These are phyloP conservation scores for Coluber constrictor DNA, from an alignment of 2,797 vertebrate species.

Conservation along the genomic window DNA sequence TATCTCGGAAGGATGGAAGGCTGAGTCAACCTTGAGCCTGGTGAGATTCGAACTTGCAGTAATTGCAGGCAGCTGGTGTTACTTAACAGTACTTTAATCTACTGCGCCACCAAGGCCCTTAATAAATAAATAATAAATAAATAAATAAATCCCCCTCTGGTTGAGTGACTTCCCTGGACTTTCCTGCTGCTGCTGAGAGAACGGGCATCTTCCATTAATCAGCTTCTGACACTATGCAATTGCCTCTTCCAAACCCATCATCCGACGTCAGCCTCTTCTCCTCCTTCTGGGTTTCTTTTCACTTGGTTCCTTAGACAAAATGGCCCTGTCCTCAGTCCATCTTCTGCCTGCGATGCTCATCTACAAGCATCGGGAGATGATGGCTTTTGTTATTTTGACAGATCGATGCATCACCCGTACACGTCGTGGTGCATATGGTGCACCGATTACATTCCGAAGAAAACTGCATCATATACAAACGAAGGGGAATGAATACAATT, in stretches of 20 bases:
- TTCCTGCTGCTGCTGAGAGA: background rate
- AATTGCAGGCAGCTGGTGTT: no score
- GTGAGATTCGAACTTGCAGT: no score
- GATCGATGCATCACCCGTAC: background rate
- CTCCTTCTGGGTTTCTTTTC: background rate
- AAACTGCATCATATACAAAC: background rate
- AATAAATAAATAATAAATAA: no score
- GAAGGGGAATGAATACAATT: background rate
- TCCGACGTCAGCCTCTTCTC: background rate
- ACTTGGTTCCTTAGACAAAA: background rate
- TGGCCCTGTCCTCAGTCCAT: background rate
- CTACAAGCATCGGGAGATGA: background rate
- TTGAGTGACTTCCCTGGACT: background rate
- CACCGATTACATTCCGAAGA: background rate
- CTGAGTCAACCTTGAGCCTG: no score
- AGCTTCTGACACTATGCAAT: background rate
- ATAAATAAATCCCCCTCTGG: background rate
- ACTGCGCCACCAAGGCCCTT: no score
- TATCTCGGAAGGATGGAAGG: no score
- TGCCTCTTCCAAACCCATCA: background rate
- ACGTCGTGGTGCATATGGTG: accelerated
- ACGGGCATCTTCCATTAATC: background rate
- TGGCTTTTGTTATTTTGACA: background rate
- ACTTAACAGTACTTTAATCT: no score
- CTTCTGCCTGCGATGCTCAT: background rate